These are phyloP conservation scores for Auanema sp. DNA, from an alignment of 2,888 invertebrate genomes.

Conservation along the genomic window DNA sequence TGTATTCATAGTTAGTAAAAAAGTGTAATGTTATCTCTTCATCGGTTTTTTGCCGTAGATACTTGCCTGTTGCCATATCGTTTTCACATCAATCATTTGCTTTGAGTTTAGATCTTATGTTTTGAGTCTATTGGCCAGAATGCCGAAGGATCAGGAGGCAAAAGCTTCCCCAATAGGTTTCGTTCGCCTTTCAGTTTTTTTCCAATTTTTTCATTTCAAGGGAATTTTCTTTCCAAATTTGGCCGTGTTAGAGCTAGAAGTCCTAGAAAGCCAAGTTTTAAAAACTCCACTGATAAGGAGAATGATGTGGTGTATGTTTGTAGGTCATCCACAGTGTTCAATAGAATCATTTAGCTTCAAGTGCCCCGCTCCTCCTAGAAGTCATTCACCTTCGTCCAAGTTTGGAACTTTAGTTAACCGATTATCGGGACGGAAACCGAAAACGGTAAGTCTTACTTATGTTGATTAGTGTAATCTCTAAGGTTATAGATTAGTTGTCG, in stretches of 20 bases:
- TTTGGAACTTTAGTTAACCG: constrained; percentile 1
- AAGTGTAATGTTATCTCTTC: no score
- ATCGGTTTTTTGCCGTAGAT: no score
- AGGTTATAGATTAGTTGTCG: background rate
- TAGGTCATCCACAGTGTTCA: background rate
- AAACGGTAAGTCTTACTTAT: background rate
- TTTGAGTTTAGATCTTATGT: constrained; percentile 3
- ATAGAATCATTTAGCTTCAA: constrained; percentile 2
- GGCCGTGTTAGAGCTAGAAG: background rate
- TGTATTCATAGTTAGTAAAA: no score
- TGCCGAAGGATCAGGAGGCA: constrained; percentile 2
- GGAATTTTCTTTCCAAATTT: background rate
- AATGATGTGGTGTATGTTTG: constrained; percentile 3
- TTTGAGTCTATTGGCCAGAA: background rate
- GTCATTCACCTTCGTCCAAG: background rate
- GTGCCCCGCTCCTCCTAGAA: constrained; percentile 3
- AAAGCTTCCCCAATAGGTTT: constrained; percentile 4
- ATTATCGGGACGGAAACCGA: constrained; percentile 4
- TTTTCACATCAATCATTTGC: background rate
- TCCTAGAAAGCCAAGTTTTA: background rate
- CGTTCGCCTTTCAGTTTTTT: background rate
- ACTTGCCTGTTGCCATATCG: constrained; percentile 5
- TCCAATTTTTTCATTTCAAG: background rate
- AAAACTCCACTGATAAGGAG: background rate
- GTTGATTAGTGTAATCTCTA: background rate